Base-by-base conservation (phyloP, 1,140 invertebrate genomes). In the Monochamus saltuarius region DNA sequence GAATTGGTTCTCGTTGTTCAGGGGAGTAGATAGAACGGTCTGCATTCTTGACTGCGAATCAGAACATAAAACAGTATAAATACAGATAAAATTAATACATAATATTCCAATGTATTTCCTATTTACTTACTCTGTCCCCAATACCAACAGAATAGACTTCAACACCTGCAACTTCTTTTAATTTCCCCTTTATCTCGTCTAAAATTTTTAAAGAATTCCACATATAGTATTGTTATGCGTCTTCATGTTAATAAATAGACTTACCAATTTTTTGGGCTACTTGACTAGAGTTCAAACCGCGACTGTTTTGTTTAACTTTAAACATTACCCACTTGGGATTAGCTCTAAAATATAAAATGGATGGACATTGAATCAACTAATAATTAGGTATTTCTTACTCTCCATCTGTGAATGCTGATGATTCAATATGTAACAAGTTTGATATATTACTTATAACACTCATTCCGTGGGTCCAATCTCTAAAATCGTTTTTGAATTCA, bases 321-420 rank as follows among this genome's bases (percentile, higher is more conserved):
- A 95, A 95, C 4, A 88, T 88, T 3, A 95, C 87, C 79, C 92
- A 87, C 55, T 87, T 85, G 17, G 80, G 78, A 60, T 88, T 86
- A 61, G 91, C 85, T 55, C 90, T 90, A 11, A 59, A 49, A 71
- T 37, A 45, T 16, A 39, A 64, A 39, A 51, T 39, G 47, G 36
- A 58, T n/a, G 34, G 40, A 40, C 54, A 40, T 9, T 59, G 4
- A 22, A 34, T 38, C 4, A 53, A 52, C 34, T 34, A n/a, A 52
- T 4, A 51, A 46, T 46, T 16, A 56, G 13, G 8, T 40, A 7
- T 39, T 49, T 62, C 74, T 75, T 75, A 83, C 81, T 75, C 73
- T 49, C 80, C 72, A 59, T 85, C 77, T 36, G 66, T 79, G 19
- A 88, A 81, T 2, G 76, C 75, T 7, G 79, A 76, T 29, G 78